Evolutionary conservation across 2,797 vertebrate species (phyloP).

Genomic region (Acropternis orthonyx): DNA sequence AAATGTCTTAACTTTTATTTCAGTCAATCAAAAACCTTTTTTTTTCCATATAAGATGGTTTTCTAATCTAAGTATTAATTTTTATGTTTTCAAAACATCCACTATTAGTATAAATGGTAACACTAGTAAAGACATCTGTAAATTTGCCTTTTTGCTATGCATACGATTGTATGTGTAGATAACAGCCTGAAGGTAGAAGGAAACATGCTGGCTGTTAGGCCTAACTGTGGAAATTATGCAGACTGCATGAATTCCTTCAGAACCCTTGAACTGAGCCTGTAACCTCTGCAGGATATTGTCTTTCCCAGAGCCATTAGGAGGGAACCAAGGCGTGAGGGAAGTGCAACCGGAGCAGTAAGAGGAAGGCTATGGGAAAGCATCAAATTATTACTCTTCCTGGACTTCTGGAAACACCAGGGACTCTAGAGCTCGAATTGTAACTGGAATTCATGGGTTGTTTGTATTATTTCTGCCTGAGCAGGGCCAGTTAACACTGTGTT

Average conservation of each 20-base stretch:
- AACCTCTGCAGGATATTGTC: neutral
- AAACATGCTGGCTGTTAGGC: neutral
- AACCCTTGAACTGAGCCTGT: neutral
- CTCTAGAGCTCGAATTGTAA: neutral
- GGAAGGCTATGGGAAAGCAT: neutral
- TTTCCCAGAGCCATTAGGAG: neutral
- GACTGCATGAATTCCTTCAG: neutral
- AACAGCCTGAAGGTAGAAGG: neutral
- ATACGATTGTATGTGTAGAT: accelerated
- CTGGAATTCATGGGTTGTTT: neutral
- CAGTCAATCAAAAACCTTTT: neutral
- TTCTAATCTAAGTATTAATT: neutral
- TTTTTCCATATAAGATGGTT: neutral
- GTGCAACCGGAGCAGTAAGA: neutral
- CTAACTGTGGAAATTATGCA: neutral
- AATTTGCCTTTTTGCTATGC: neutral
- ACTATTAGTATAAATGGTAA: neutral
- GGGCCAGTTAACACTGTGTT: accelerated
- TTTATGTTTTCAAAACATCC: neutral
- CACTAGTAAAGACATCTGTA: neutral
- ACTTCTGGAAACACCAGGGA: neutral
- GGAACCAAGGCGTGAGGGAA: neutral
- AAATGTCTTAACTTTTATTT: neutral
- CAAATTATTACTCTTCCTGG: neutral
- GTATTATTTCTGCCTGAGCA: neutral